Conservation (phyloP, 2,888 invertebrate species). For the Ophraella communa region DNA sequence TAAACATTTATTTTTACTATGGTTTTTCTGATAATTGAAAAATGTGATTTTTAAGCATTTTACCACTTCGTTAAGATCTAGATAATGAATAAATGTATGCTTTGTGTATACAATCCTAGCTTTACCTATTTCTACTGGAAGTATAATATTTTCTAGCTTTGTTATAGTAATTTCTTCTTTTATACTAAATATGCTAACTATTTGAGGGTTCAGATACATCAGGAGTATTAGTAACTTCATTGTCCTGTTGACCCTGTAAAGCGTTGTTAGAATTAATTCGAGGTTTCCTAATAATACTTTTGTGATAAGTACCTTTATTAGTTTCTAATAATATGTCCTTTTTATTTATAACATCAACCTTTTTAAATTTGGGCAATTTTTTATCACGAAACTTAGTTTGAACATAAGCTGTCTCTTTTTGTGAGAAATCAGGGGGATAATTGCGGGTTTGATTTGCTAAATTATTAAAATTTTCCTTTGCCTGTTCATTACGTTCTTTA, state of each 20-base stretch:
- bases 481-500: conserved; percentile 1
- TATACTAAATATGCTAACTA: neutral
- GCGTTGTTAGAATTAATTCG: neutral
- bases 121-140: too few species aligned
- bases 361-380: neutral
- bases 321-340: neutral
- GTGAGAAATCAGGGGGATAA: neutral
- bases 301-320: neutral
- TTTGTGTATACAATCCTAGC: neutral
- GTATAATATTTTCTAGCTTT: too few species aligned
- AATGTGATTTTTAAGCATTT: neutral
- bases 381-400: neutral
- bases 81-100: neutral
- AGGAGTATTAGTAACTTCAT: neutral
- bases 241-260: neutral
- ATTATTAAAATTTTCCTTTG: neutral
- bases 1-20: too few species aligned
- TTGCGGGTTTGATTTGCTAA: neutral
- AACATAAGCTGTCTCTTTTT: neutral
- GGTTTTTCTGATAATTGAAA: too few species aligned
- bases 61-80: too few species aligned
- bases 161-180: too few species aligned
- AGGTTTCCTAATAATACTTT: neutral
- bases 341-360: neutral
- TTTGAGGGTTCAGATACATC: neutral